A percentile compares a stretch with the other conserved stretches of the same genome.
Conservation (phyloP, 2,113 vertebrate genomes). For the Gadus chalcogrammus region DNA sequence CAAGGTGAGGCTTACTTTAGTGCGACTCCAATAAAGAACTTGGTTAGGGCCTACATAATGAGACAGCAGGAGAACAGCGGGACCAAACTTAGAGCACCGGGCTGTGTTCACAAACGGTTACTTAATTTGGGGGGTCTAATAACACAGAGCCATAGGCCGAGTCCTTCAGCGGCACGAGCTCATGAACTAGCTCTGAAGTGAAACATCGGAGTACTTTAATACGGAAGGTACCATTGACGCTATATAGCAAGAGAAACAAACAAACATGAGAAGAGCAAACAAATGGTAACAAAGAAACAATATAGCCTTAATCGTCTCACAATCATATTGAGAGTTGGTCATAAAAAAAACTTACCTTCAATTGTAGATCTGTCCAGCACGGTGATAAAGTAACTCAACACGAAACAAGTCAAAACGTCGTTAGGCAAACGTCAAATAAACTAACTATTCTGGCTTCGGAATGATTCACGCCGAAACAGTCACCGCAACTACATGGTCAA, state of each 20-base stretch:
- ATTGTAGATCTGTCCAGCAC: constrained; percentile 63
- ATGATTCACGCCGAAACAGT: not conserved
- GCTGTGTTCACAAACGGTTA: too few relatives aligned
- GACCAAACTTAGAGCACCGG: not conserved
- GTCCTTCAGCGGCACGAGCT: too few relatives aligned
- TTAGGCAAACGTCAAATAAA: constrained; percentile 9
- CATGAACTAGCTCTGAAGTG: too few relatives aligned
- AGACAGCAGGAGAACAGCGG: constrained; percentile 8
- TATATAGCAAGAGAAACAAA: not conserved
- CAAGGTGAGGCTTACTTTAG: too few relatives aligned
- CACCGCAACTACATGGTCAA: constrained; percentile 13
- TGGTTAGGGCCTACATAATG: constrained; percentile 58
- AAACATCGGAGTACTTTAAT: too few relatives aligned
- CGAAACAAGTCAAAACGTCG: constrained; percentile 3
- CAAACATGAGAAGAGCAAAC: not conserved
- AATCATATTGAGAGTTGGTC: constrained; percentile 22
- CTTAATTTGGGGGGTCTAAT: too few relatives aligned
- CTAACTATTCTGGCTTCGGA: not conserved
- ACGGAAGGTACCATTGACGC: too few relatives aligned
- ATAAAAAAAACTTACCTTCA: constrained; percentile 61
- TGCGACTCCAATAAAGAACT: constrained; percentile 3
- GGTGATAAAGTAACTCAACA: constrained; percentile 48
- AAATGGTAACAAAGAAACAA: not conserved
- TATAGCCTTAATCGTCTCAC: not conserved
- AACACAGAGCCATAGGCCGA: too few relatives aligned